Conservation (phyloP, 2,888 invertebrate genomes). For the Drepana falcataria region DNA sequence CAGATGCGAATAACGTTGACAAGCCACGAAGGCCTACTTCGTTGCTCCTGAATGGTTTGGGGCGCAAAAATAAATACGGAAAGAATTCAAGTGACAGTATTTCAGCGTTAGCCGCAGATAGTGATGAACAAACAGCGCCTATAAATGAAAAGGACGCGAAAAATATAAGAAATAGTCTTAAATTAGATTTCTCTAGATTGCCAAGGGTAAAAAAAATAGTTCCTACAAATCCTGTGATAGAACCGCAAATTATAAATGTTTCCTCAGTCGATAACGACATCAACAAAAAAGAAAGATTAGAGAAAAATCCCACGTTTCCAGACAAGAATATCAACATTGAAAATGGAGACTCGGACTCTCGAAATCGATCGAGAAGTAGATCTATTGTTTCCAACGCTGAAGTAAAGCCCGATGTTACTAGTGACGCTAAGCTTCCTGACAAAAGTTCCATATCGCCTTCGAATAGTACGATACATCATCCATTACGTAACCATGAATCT, state of each 20-base stretch:
- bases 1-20: constrained; percentile 42
- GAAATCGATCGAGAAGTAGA: constrained; percentile 64
- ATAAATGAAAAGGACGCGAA: constrained; percentile 56
- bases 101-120: constrained; percentile 33
- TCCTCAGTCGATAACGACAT: constrained; percentile 52
- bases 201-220: constrained; percentile 79
- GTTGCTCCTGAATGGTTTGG: constrained; percentile 73
- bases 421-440: constrained; percentile 42
- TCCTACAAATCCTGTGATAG: constrained; percentile 78
- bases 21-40: constrained; percentile 77
- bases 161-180: constrained; percentile 71
- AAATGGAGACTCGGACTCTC: constrained; percentile 36
- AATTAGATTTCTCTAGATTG: constrained; percentile 81
- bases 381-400: constrained; percentile 71
- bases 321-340: constrained; percentile 37
- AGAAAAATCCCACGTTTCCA: constrained; percentile 44
- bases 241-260: constrained; percentile 64
- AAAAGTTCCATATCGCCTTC: constrained; percentile 40
- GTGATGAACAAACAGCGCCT: constrained; percentile 37
- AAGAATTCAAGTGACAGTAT: constrained; percentile 67
- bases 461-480: constrained; percentile 45
- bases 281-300: constrained; percentile 46
- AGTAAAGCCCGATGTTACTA: constrained; percentile 61
- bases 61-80: constrained; percentile 71
- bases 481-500: constrained; percentile 64